Base-by-base conservation (phyloP, 2,888 invertebrate species). In the Schizotus pectinicornis region DNA sequence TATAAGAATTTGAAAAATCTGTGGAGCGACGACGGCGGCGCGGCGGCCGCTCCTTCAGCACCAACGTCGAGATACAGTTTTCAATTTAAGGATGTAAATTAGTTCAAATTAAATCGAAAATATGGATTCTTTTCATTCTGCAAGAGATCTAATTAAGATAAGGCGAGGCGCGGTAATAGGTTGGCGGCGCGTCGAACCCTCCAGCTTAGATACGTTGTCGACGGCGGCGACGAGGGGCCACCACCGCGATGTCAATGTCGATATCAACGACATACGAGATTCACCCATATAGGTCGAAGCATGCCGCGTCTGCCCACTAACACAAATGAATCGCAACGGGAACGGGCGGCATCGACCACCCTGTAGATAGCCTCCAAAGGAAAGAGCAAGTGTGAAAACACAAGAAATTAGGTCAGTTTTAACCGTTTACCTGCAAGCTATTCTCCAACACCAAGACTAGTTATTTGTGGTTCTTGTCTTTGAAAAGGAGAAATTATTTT, bases 41-140 rank as follows among this genome's bases (percentile, higher is more conserved):
- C n/a, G n/a, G n/a, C 48, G 39, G 55, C 37, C 46, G 39, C 57
- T 51, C 59, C 65, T 61, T 64, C 63, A 64, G 59, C 53, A 49
- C 46, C n/a, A 22, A 38, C 55, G 12, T 30, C 45, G 55, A 69
- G 69, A 70, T 69, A 70, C 68, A 72, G 67, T 77, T 76, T 77
- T 77, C 77, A 77, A 77, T 77, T 77, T 77, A 70, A 72, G 75
- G 75, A 77, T 78, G 77, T 78, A 78, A 77, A 78, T 78, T 78
- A 78, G 77, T 73, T 75, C 72, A 76, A 78, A 78, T 78, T 77
- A 77, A 78, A 78, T 77, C 76, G 77, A 77, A 78, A 78, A 77
- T 77, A 78, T 78, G 78, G 78, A 77, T 77, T 77, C 77, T 75
- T 77, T 78, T 78, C 77, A 77, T 74, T 76, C 74, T 66, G 71